Evolutionary conservation across 2,113 vertebrate genomes (phyloP).

Genomic region (Tachuris rubrigastra): DNA sequence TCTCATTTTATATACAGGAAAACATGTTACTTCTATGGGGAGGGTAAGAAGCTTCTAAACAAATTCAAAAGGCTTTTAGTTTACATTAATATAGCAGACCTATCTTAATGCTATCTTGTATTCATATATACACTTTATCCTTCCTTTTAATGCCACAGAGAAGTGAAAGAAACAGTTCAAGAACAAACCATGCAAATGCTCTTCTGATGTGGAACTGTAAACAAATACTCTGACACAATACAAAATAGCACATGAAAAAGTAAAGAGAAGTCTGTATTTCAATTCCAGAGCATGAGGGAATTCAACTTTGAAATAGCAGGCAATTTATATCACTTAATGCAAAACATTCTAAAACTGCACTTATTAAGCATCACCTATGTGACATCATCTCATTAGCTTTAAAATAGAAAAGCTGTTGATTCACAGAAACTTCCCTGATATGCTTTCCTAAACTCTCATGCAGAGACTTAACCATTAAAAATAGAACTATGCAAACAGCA

Average conservation of each 20-base stretch:
- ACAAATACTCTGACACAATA: not conserved
- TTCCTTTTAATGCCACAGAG: not conserved
- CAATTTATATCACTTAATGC: not conserved
- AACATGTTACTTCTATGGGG: not conserved
- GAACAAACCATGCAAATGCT: not conserved
- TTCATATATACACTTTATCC: not conserved
- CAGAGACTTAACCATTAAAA: not conserved
- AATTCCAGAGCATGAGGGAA: not conserved
- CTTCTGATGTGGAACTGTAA: not conserved
- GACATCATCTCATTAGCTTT: not conserved
- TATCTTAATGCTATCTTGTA: not conserved
- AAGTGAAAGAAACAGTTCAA: not conserved
- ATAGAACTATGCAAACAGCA: not conserved
- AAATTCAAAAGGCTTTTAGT: not conserved
- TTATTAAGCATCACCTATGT: not conserved
- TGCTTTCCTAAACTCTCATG: accelerated
- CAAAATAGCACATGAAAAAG: not conserved
- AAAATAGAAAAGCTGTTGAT: not conserved
- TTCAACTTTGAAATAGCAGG: not conserved
- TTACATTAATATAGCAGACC: not conserved
- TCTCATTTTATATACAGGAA: not conserved
- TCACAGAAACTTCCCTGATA: not conserved
- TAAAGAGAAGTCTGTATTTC: not conserved
- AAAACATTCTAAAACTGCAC: not conserved
- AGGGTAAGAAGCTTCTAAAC: not conserved